Base-by-base conservation (phyloP, 2,113 vertebrate genomes). In the Hydrochoerus hydrochaeris region DNA sequence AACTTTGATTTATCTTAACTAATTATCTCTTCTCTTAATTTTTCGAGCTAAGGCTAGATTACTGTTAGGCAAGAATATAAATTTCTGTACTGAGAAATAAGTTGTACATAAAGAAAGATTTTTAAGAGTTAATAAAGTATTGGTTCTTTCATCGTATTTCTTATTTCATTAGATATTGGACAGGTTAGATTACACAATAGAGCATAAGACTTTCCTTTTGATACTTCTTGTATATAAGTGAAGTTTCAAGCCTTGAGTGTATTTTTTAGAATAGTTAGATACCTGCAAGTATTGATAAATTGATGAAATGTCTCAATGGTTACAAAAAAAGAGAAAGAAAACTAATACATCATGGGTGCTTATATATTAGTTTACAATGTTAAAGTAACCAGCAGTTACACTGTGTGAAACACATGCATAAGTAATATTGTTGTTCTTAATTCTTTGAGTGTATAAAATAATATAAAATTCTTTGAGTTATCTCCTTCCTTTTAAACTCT, bases 391-490 rank as follows among this genome's bases (percentile, higher is more conserved):
- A 57, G 28, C 10, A 52, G 1, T 90, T 19, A 69, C 41, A n/a
- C 5, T 87, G 44, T 83, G 2, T 67, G 24, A 92, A 19, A 10
- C 58, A 11, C 49, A 14, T 28, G 26, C 1, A 41, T 63, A 14
- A 82, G 20, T 90, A 22, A 52, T 73, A 1, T 67, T 67, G 63
- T 46, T 85, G 11, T 63, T 65, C 30, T 26, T 88, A 41, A 92
- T 94, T 97, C 94, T 85, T 90, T 93, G 62, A 58, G 28, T 73
- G 26, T 83, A 80, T 3, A 1, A 95, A 93, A 57, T 44, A 65
- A 52, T 52, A 52, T 52, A 52, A 52, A 52, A 52, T 52, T 52
- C 49, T 52, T 52, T 52, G 49, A 52, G 49, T 52, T 52, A 52
- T 52, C 7, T 52, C 3, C 28, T 90, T 52, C 3, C 28, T 90